phyloP scores from a whole-genome alignment of 2,113 vertebrate species.

The Numida meleagris region DNA sequence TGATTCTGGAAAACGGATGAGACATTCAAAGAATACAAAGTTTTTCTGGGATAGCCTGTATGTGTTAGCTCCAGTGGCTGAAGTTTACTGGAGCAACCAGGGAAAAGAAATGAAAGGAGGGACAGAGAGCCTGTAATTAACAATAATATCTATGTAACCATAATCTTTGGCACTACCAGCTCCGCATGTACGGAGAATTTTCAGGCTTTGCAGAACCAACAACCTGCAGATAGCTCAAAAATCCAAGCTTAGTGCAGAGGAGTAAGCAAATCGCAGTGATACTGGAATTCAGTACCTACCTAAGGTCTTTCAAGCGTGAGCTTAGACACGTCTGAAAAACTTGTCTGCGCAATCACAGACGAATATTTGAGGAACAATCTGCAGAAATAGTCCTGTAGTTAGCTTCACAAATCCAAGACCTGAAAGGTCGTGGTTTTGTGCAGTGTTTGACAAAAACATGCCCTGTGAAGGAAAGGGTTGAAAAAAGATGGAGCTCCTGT shows the following conservation, averaged over 20 bases:
- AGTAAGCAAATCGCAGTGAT: background rate
- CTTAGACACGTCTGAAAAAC: background rate
- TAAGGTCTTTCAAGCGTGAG: background rate
- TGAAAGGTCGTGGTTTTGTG: background rate
- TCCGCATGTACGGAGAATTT: background rate
- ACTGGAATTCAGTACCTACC: background rate
- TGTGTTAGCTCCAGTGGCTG: background rate
- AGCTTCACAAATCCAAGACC: background rate
- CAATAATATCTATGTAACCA: background rate
- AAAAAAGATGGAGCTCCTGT: background rate
- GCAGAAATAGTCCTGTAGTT: background rate
- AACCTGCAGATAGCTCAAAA: background rate
- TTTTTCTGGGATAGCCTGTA: too few species aligned
- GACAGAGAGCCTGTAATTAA: background rate
- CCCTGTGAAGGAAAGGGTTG: background rate
- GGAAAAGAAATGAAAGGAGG: background rate
- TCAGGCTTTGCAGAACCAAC: background rate
- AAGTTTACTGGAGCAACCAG: background rate
- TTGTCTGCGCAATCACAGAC: too few species aligned
- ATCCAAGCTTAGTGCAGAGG: background rate
- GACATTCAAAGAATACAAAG: background rate
- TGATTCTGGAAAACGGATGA: background rate
- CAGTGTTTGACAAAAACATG: background rate
- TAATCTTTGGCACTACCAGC: background rate
- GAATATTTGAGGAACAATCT: background rate